A percentile compares a stretch with the other conserved stretches of the same genome.
These are phyloP conservation scores for Laspeyria flexula DNA, from an alignment of 2,888 invertebrate genomes.

Conservation along the genomic window DNA sequence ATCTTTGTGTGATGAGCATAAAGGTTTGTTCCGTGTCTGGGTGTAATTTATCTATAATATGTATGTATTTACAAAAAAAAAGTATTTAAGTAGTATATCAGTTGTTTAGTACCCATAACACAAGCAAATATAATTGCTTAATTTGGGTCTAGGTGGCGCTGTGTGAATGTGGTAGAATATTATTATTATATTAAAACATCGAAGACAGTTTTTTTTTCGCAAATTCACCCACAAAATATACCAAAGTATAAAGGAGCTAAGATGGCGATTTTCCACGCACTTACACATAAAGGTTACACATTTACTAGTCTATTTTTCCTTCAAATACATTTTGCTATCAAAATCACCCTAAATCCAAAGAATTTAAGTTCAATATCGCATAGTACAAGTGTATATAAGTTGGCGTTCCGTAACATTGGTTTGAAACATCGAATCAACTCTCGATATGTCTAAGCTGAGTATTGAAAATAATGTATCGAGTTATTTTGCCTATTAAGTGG, in stretches of 20 bases:
- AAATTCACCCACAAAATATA: conserved; percentile 25
- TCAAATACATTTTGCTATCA: not conserved
- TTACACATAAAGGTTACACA: conserved; percentile 37
- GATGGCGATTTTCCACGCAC: conserved; percentile 42
- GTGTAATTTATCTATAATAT: no score
- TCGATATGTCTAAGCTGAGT: conserved; percentile 18
- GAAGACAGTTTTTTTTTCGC: conserved; percentile 16
- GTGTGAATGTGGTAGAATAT: no score
- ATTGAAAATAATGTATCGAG: conserved; percentile 31
- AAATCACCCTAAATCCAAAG: not conserved
- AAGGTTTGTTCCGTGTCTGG: no score
- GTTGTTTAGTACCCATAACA: no score
- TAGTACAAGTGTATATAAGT: not conserved
- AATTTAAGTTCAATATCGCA: not conserved
- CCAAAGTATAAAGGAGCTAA: conserved; percentile 30
- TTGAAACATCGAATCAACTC: conserved; percentile 32
- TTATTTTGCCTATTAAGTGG: conserved; percentile 4
- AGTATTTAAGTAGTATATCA: no score
- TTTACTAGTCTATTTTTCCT: conserved; percentile 12
- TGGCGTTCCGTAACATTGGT: conserved; percentile 30
- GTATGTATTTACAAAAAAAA: no score
- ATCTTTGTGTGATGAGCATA: no score
- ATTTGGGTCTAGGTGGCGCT: no score
- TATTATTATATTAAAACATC: conserved; percentile 7
- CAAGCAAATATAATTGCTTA: no score